Evolutionary conservation across 2,113 vertebrate species (phyloP).

Genomic region (Lampris megalopsis): DNA sequence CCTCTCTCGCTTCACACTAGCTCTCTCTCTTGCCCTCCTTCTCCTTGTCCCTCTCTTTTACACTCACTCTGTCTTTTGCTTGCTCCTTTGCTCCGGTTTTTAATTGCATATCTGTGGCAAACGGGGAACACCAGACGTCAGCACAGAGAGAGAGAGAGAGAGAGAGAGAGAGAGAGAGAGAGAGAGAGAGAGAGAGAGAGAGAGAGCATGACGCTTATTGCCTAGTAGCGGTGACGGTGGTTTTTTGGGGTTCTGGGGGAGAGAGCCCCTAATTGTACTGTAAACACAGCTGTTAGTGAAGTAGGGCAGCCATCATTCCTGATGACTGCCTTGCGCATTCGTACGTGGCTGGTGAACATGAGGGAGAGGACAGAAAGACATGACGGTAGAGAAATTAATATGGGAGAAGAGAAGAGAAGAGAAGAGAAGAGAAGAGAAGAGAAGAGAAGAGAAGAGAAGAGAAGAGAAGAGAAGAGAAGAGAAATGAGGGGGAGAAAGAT

Average conservation of each 20-base stretch:
- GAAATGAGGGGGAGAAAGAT: no score
- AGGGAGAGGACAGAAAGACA: not conserved
- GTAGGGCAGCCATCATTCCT: conserved; percentile 29
- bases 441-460: not conserved
- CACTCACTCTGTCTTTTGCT: not conserved
- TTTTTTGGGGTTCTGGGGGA: not conserved
- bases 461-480: no score
- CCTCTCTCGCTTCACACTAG: not conserved
- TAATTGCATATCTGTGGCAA: conserved; percentile 24
- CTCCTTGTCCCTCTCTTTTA: not conserved
- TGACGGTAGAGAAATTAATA: not conserved
- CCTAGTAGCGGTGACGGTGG: conserved; percentile 19
- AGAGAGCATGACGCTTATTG: not conserved
- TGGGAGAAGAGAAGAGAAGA: not conserved
- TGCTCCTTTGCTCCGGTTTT: conserved; percentile 5
- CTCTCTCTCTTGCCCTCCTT: not conserved
- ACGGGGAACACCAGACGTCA: conserved; percentile 12
- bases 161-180: conserved; percentile 6
- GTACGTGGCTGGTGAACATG: not conserved
- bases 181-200: conserved; percentile 6
- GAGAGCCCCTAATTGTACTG: conserved; percentile 43
- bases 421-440: not conserved
- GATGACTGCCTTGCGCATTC: not conserved
- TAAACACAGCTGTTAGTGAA: conserved; percentile 64
- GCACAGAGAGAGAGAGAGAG: conserved; percentile 15